A percentile compares a stretch with the other conserved stretches of the same genome.
These are phyloP conservation scores for Bos indicus DNA, from an alignment of 2,113 vertebrate genomes.

Conservation along the genomic window DNA sequence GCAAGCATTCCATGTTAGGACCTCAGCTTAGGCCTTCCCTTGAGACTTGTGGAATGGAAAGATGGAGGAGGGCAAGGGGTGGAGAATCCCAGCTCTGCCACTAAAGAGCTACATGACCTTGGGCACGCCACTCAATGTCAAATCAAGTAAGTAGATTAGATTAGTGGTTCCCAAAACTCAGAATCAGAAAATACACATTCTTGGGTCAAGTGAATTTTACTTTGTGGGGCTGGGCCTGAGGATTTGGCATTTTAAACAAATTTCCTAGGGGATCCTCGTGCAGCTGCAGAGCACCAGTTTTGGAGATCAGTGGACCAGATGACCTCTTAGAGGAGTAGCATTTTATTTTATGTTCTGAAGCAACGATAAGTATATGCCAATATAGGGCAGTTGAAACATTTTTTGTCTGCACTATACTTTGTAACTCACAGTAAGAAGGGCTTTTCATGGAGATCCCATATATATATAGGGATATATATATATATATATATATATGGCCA, in stretches of 20 bases:
- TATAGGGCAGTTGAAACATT: neutral
- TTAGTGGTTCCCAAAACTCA: neutral
- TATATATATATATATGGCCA: no score
- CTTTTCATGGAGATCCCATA: neutral
- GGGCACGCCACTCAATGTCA: neutral
- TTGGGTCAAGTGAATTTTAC: neutral
- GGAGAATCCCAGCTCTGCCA: neutral
- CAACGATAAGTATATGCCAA: neutral
- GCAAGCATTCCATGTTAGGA: neutral
- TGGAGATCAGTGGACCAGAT: neutral
- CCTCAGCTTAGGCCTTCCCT: neutral
- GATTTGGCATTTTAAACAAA: neutral
- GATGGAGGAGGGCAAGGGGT: neutral
- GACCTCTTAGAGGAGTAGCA: neutral
- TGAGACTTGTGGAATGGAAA: neutral
- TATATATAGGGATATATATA: neutral
- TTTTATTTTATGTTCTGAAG: neutral
- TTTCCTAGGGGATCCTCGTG: neutral
- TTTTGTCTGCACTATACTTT: neutral
- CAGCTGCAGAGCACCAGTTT: neutral
- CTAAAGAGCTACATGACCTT: neutral
- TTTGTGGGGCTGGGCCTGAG: neutral
- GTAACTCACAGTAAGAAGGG: neutral
- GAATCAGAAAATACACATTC: constrained; percentile 12
- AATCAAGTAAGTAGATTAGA: constrained; percentile 5